Evolutionary conservation across 2,797 vertebrate species (phyloP).

Genomic region (Lepilemur ruficaudatus): DNA sequence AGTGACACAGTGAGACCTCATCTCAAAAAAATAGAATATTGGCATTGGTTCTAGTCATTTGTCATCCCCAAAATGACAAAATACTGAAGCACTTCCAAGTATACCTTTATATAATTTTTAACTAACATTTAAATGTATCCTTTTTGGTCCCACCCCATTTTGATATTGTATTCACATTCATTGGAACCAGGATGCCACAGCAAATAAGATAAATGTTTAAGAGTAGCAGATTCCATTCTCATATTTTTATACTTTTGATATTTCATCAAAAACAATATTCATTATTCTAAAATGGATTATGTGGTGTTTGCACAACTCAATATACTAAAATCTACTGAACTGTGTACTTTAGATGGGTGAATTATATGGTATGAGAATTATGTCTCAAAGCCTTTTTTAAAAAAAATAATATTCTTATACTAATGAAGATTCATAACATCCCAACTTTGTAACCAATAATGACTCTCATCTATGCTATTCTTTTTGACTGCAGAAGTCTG

Average conservation of each 20-base stretch:
- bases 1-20: too few relatives aligned
- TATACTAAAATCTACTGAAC: background rate
- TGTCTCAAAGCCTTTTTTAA: background rate
- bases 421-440: background rate
- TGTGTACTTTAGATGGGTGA: background rate
- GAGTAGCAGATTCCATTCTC: background rate
- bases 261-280: background rate
- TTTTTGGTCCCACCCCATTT: background rate
- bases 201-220: background rate
- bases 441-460: background rate
- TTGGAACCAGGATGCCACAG: background rate
- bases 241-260: background rate
- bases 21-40: background rate
- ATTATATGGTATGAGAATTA: background rate
- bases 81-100: background rate
- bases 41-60: background rate
- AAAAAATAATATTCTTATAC: background rate
- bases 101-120: background rate
- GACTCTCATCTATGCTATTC: background rate
- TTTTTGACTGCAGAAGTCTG: conserved; percentile 87
- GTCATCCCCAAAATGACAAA: background rate
- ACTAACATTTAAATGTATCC: background rate
- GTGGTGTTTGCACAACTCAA: background rate
- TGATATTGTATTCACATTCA: background rate
- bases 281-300: background rate